Evolutionary conservation across 2,113 vertebrate genomes (phyloP), one percentile per base, ranked within the genome.

Genomic region (Oxygymnocypris stewartii): DNA sequence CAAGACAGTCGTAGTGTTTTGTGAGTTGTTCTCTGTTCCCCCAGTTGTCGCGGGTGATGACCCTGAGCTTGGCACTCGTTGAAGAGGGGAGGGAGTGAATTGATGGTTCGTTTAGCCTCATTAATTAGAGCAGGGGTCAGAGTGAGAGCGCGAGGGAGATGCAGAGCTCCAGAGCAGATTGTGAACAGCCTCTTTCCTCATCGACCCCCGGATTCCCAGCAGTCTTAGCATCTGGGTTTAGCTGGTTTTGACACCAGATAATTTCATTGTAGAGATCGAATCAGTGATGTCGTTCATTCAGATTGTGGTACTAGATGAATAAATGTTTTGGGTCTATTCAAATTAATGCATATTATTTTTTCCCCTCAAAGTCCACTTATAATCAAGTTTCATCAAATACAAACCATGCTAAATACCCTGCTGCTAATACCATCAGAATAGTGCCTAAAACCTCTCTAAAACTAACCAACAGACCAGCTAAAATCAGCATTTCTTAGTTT

Each of bases 31-130:
- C 67, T 20, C 69, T 85, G 61, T 82, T 82, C 13, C 63, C 61
- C 61, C 42, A 67, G 84, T 65, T 78, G 57, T 78, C 28, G 63
- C 9, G 78, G 67, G 71, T 61, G 49, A 71, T 83, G 79, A 86
- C 79, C 61, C 37, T 14, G n/a, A 31, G 69, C 65, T 85, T 67
- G 76, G 54, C 69, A 13, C 84, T 79, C 23, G 47, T 79, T 84
- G 73, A 81, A 79, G 79, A 84, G 44, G 8, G 61, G 57, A 63
- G 47, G 28, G 78, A 77, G 59, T 61, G 79, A 69, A 59, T 73
- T 76, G 25, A 91, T 85, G 91, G 84, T 90, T 92, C 85, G 89
- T 93, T 93, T 88, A 86, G 92, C 90, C 92, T 92, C 87, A 92
- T 93, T 93, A 94, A 92, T 92, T 89, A 90, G 88, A 84, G 77